Base-by-base conservation (phyloP, 2,888 invertebrate genomes). In the Temnothorax rugatulus region DNA sequence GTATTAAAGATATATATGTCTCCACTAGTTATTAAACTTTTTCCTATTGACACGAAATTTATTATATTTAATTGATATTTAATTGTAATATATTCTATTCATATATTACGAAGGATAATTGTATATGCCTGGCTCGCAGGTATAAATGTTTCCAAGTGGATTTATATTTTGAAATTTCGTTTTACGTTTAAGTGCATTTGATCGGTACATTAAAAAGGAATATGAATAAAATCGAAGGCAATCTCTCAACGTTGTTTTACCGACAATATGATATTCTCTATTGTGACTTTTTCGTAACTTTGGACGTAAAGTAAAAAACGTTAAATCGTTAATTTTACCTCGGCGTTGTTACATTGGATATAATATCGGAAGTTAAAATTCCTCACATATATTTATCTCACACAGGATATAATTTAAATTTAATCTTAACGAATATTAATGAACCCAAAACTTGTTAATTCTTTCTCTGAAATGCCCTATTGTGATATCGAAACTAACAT, bases 11-110 rank as follows among this genome's bases (percentile, higher is more conserved):
- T 88, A 90, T 88, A 90, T 91, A 93, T 93, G 92, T 92, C 93
- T 92, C 91, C 91, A 92, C 91, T 94, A 93, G 94, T 93, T 93
- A 91, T 92, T 92, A 92, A 91, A 91, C 92, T 93, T 93, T 54
- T 93, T 93, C 92, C 91, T 93, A 93, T 92, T 89, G 90, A 91
- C 84, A 86, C 91, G 89, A 93, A 92, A 92, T 91, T 93, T 86
- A 91, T 91, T 92, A 90, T 92, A 92, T 91, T 92, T 90, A 85
- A 90, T 89, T 87, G 87, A 91, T 91, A 90, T 91, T 92, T 89
- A 86, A 90, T 89, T 87, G 87, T 77, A 77, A 77, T 77, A 91
- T 91, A 90, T 88, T 87, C 85, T 88, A 88, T 88, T 87, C 82
- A 74, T 85, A 87, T 88, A 86, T 83, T 68, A 77, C 63, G 74